These are phyloP conservation scores for Steatornis caripensis DNA, from an alignment of 2,113 vertebrate genomes.

Conservation along the genomic window DNA sequence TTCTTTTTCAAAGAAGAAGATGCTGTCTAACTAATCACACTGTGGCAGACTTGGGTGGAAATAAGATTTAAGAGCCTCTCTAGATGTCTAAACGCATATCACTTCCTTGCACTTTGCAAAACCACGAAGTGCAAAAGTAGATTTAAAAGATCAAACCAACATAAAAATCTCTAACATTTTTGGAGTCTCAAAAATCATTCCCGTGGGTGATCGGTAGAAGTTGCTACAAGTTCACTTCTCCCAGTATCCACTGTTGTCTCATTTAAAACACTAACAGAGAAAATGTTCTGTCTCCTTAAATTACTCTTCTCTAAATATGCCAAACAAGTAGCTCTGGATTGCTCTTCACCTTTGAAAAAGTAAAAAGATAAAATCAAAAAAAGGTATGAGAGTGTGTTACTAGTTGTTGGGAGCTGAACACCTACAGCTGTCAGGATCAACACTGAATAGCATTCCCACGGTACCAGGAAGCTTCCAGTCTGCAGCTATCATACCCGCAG, in stretches of 20 bases:
- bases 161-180: not conserved
- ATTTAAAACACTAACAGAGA: not conserved
- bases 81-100: not conserved
- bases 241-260: not conserved
- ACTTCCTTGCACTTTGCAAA: not conserved
- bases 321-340: not conserved
- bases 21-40: not conserved
- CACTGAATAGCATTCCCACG: slow-evolving; percentile 25
- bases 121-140: not conserved
- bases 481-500: not conserved
- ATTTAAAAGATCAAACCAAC: not conserved
- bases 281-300: not conserved
- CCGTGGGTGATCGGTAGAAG: not conserved
- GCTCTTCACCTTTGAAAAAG: not conserved
- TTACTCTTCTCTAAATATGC: not conserved
- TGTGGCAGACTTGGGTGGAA: not conserved
- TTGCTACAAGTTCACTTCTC: not conserved
- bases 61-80: not conserved
- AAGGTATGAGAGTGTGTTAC: not conserved
- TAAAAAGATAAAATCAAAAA: not conserved
- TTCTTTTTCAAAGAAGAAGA: not conserved
- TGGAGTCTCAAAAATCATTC: not conserved
- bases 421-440: slow-evolving; percentile 36
- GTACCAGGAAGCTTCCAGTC: not conserved
- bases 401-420: not conserved